Evolutionary conservation across 2,113 vertebrate species (phyloP).

Genomic region (Tympanuchus pallidicinctus): DNA sequence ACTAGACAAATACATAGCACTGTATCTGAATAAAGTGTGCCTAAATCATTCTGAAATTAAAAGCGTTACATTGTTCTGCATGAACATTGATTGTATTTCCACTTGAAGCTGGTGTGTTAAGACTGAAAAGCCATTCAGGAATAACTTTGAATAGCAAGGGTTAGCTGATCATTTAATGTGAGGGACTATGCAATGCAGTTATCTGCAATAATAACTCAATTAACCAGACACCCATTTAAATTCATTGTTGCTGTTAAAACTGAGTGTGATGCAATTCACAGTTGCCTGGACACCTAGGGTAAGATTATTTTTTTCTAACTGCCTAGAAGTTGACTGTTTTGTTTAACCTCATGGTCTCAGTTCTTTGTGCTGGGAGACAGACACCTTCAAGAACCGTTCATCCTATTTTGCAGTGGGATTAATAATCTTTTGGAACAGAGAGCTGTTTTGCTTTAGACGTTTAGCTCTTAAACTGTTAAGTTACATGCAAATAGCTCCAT

Average conservation of each 20-base stretch:
- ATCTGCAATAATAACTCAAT: conserved; percentile 24
- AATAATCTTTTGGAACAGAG: neutral
- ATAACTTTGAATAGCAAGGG: conserved; percentile 14
- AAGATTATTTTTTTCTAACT: conserved; percentile 11
- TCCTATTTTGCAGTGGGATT: neutral
- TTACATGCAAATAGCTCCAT: neutral
- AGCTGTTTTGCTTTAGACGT: neutral
- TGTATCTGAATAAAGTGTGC: neutral
- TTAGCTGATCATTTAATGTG: neutral
- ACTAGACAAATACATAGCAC: neutral
- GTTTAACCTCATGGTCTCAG: conserved; percentile 2
- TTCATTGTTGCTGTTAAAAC: neutral
- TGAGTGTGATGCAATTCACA: neutral
- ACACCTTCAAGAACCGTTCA: neutral
- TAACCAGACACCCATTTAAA: conserved; percentile 1
- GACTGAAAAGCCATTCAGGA: conserved; percentile 6
- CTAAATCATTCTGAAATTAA: neutral
- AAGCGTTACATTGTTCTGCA: neutral
- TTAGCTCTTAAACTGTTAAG: neutral
- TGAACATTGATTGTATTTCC: conserved; percentile 4
- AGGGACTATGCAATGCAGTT: neutral
- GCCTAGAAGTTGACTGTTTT: conserved; percentile 18
- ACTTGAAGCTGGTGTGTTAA: neutral
- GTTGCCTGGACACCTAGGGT: neutral
- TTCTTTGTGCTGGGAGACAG: neutral